A percentile compares a stretch with the other conserved stretches of the same genome.
Conservation (phyloP, 2,797 vertebrate species). For the Iguana delicatissima region DNA sequence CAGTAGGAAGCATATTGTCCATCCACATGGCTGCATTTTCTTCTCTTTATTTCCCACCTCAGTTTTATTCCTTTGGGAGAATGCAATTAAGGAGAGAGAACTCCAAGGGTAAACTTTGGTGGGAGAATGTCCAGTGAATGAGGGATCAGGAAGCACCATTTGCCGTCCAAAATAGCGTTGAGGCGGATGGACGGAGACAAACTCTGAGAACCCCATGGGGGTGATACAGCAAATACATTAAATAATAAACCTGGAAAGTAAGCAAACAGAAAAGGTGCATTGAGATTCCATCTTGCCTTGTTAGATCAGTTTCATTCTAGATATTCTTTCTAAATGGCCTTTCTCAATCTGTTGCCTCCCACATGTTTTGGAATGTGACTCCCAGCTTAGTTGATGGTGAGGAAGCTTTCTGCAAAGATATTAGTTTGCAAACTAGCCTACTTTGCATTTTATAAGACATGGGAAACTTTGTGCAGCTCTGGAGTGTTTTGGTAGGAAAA, state of each 20-base stretch:
- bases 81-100: slow-evolving; percentile 68
- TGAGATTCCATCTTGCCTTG: neutral
- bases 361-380: neutral
- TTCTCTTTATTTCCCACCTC: slow-evolving; percentile 1
- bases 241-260: slow-evolving; percentile 83
- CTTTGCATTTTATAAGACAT: too few species aligned
- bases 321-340: slow-evolving; percentile 16
- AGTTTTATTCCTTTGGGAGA: slow-evolving; percentile 50
- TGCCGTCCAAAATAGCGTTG: slow-evolving; percentile 80
- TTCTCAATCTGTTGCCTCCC: neutral
- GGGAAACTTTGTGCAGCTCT: neutral
- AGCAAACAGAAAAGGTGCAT: slow-evolving; percentile 58
- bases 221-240: slow-evolving; percentile 84
- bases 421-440: neutral
- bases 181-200: slow-evolving; percentile 81
- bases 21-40: slow-evolving; percentile 30
- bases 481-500: neutral
- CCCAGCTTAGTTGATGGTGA: neutral
- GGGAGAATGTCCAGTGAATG: slow-evolving; percentile 71
- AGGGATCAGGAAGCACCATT: slow-evolving; percentile 83
- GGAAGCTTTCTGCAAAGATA: neutral
- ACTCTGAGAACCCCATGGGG: slow-evolving; percentile 86
- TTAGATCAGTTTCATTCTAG: slow-evolving; percentile 12
- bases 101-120: slow-evolving; percentile 60
- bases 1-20: slow-evolving; percentile 56